Evolutionary conservation across 2,888 invertebrate genomes (phyloP), one percentile per base, ranked within the genome.

Genomic region (Machimus rusticus): DNA sequence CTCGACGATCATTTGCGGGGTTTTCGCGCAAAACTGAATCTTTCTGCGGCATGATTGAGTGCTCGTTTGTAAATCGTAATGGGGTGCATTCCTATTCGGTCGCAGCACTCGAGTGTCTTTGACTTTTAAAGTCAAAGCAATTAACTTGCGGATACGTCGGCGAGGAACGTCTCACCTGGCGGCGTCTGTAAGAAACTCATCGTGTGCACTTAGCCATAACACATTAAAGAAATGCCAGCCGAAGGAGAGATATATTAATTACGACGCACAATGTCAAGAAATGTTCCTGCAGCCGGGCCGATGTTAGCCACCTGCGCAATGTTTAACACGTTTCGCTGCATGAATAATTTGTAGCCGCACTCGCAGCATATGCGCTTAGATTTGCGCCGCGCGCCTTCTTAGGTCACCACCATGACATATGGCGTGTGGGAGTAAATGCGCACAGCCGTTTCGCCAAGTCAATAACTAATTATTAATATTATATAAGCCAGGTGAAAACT

Each of bases 81-180:
- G 34, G 31, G 37, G 74, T 76, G 37, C 34, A 76, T 37, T 76
- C 34, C 37, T n/a, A 76, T 37, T 76, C 37, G 76, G 16, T 76
- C 76, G 76, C 76, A 34, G 76, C 37, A 76, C 76, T 34, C 37
- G 37, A 76, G 14, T 66, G 46, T 23, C 78, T 78, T 79, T 79
- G 79, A 23, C 79, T 79, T 79, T 51, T 79, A 79, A 79, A 51
- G 79, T 79, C 79, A 79, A 79, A 79, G 79, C 51, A 79, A 79
- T 79, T 79, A 79, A 79, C 79, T 79, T 55, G 31, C 79, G 79
- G 79, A 79, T 79, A 79, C 39, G 79, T 28, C 31, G 23, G 46
- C 3, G 31, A 51, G 31, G 46, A 46, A 79, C 79, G 51, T 66
- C 66, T 66, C 66, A 66, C 66, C 66, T 66, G 28, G 51, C 79